These are phyloP conservation scores for Sesamia inferens DNA, from an alignment of 2,888 invertebrate genomes.

Conservation along the genomic window DNA sequence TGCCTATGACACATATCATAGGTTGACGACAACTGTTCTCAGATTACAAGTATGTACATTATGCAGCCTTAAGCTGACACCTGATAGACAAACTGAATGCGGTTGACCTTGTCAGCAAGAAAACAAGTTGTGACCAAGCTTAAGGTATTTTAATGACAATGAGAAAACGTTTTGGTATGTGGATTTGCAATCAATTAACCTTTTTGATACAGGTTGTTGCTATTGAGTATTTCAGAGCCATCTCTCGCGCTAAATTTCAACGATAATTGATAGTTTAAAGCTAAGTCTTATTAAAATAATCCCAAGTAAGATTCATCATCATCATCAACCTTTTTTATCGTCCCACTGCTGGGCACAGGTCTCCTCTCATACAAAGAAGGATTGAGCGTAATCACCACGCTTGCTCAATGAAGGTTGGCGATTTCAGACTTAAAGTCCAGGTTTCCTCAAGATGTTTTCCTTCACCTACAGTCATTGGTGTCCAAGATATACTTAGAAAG, in stretches of 20 bases:
- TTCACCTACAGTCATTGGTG: too few relatives aligned
- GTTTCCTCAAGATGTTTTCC: too few relatives aligned
- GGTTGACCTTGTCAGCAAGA: conserved; percentile 48
- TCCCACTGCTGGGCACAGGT: neutral
- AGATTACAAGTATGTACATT: conserved; percentile 13
- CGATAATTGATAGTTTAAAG: neutral
- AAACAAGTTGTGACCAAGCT: conserved; percentile 43
- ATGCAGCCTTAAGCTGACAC: conserved; percentile 40
- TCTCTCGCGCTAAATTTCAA: neutral
- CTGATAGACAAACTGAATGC: conserved; percentile 45
- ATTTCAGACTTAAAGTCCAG: too few relatives aligned
- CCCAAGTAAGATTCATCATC: too few relatives aligned
- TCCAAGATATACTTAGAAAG: too few relatives aligned
- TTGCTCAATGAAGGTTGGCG: too few relatives aligned
- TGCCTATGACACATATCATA: neutral
- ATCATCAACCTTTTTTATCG: too few relatives aligned
- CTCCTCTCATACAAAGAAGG: too few relatives aligned
- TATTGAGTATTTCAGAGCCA: conserved; percentile 5
- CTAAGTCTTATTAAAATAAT: neutral
- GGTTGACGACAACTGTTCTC: conserved; percentile 26
- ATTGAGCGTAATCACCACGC: too few relatives aligned
- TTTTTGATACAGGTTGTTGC: conserved; percentile 24
- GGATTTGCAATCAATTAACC: conserved; percentile 43
- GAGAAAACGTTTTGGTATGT: conserved; percentile 31
- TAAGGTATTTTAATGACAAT: conserved; percentile 52